Conservation (phyloP, 2,113 vertebrate species). For the Phrynosoma platyrhinos region DNA sequence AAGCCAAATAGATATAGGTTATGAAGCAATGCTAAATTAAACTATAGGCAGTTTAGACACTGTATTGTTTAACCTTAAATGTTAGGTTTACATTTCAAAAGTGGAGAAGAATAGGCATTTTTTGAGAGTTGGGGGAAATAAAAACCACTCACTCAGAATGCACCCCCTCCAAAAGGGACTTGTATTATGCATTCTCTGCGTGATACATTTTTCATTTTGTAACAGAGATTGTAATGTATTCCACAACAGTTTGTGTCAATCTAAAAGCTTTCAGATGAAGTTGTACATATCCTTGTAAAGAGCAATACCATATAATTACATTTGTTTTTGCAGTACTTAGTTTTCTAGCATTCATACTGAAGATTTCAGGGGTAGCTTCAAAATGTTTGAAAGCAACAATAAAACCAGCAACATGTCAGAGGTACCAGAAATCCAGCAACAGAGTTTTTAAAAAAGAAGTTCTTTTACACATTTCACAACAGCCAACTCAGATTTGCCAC, state of each 20-base stretch:
- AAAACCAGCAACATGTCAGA: neutral
- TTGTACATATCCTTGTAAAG: neutral
- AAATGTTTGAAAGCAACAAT: neutral
- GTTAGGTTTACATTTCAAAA: no score
- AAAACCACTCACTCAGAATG: neutral
- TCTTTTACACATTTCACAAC: no score
- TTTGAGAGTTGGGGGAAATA: neutral
- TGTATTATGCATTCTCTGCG: neutral
- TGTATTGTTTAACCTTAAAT: neutral
- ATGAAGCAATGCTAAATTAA: neutral
- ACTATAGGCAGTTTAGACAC: neutral
- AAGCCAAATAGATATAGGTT: constrained; percentile 3
- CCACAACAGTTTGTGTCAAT: neutral
- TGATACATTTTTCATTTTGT: neutral
- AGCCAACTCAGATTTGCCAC: no score
- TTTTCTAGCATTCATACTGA: neutral
- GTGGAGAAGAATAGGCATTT: neutral
- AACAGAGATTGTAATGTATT: neutral
- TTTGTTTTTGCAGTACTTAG: neutral
- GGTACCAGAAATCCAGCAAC: neutral
- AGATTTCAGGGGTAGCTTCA: neutral
- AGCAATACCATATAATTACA: neutral
- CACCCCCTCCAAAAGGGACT: neutral
- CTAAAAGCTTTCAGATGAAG: neutral
- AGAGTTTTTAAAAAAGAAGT: neutral